These are phyloP conservation scores for Dichetophora obliterata DNA, from an alignment of 2,888 invertebrate genomes.

Conservation along the genomic window DNA sequence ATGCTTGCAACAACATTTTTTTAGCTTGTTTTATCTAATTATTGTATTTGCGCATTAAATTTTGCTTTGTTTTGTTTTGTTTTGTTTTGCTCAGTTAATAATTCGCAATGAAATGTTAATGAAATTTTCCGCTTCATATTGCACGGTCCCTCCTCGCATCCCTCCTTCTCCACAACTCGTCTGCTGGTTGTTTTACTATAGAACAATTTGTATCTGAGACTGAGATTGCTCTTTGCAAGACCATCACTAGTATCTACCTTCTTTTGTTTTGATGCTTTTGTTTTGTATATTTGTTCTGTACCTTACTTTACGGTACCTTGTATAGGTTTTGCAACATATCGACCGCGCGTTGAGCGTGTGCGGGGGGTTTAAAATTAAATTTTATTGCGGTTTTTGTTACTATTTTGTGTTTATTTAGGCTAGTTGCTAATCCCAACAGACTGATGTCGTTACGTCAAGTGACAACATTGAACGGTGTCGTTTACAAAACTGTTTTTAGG, in stretches of 20 bases:
- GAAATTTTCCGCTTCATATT: background rate
- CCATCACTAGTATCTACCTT: background rate
- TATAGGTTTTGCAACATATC: no score
- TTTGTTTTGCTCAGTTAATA: constrained; percentile 1
- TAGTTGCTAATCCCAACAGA: background rate
- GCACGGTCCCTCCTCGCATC: background rate
- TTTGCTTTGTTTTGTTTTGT: constrained; percentile 38
- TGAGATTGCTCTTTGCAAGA: background rate
- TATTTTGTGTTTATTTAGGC: background rate
- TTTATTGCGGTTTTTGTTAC: background rate
- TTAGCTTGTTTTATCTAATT: background rate
- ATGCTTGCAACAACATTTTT: no score
- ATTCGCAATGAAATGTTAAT: background rate
- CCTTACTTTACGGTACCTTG: no score
- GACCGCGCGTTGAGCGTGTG: no score
- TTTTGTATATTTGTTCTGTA: no score
- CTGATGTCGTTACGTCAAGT: no score
- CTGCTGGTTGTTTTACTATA: no score
- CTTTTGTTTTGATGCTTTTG: no score
- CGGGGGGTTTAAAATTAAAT: background rate
- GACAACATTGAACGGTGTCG: background rate
- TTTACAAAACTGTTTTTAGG: background rate
- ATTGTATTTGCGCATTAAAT: no score
- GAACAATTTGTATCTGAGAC: background rate
- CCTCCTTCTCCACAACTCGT: background rate